Conservation (phyloP, 92 coral and sea anemone species). For the Siderastrea siderea region DNA sequence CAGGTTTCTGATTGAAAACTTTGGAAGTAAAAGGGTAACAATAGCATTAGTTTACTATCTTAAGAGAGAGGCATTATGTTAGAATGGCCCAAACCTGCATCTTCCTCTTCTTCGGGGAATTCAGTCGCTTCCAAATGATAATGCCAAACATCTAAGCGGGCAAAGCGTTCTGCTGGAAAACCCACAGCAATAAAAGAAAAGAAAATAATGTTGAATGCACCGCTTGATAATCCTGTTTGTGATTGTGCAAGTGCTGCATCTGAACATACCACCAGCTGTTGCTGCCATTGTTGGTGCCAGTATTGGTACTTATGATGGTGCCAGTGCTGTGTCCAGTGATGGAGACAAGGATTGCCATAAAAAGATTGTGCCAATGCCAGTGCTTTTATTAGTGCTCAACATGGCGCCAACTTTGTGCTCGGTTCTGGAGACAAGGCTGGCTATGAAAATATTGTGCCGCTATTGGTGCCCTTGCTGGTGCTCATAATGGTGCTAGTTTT, state of each 20-base stretch:
- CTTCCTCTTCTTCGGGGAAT: constrained; percentile 8
- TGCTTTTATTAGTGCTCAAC: not conserved
- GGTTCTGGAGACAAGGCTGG: not conserved
- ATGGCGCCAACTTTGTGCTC: not conserved
- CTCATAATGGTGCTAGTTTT: not conserved
- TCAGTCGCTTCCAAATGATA: constrained; percentile 44
- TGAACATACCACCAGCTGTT: not conserved
- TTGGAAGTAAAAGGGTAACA: not conserved
- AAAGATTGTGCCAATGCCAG: not conserved
- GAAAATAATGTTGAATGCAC: not conserved
- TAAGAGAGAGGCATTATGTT: constrained; percentile 2
- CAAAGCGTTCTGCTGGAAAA: constrained; percentile 28
- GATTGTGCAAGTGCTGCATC: not conserved
- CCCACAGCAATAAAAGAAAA: constrained; percentile 13
- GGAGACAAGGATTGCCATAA: not conserved
- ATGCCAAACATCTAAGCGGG: constrained; percentile 49
- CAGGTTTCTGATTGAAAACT: too few relatives aligned
- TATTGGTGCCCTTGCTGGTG: not conserved
- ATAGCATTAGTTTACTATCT: not conserved
- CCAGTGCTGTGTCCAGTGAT: not conserved
- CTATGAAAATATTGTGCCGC: not conserved
- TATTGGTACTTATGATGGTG: not conserved
- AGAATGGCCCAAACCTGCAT: constrained; percentile 31
- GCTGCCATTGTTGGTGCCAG: not conserved
- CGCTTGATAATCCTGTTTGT: not conserved